Percentiles rank a stretch among this genome's conserved stretches.
Evolutionary conservation across 2,113 vertebrate genomes (phyloP).

Genomic region (Neodontobutis hainanensis): DNA sequence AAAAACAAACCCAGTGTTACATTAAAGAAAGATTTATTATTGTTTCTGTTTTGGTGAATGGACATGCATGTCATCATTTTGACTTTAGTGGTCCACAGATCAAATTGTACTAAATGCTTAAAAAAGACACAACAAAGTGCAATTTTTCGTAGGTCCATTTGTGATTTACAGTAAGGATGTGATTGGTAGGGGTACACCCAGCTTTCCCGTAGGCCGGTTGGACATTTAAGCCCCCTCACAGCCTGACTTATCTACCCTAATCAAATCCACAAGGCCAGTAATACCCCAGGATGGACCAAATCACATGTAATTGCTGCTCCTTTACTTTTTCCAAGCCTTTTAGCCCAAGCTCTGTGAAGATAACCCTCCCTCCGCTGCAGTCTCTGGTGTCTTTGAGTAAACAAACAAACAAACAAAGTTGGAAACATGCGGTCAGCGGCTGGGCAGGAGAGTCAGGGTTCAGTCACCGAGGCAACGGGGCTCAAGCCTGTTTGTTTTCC

Average conservation of each 20-base stretch:
- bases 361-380: conserved; percentile 49
- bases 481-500: conserved; percentile 61
- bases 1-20: no score
- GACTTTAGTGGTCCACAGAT: no score
- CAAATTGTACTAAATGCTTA: not conserved
- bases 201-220: conserved; percentile 55
- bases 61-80: no score
- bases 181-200: conserved; percentile 46
- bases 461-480: conserved; percentile 64
- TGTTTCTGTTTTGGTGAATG: no score
- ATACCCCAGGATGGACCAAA: conserved; percentile 64
- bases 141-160: conserved; percentile 1
- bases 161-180: conserved; percentile 59
- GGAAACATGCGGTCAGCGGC: conserved; percentile 63
- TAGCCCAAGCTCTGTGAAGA: conserved; percentile 54
- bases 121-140: not conserved
- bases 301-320: conserved; percentile 70
- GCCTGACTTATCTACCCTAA: conserved; percentile 66
- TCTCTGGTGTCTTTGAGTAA: conserved; percentile 63
- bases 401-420: conserved; percentile 74
- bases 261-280: conserved; percentile 64
- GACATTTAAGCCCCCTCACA: conserved; percentile 64
- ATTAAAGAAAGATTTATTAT: no score
- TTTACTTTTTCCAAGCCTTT: conserved; percentile 49
- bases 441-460: conserved; percentile 65